phyloP scores from a whole-genome alignment of 2,797 vertebrate genomes.

The Chaenodraco wilsoni region DNA sequence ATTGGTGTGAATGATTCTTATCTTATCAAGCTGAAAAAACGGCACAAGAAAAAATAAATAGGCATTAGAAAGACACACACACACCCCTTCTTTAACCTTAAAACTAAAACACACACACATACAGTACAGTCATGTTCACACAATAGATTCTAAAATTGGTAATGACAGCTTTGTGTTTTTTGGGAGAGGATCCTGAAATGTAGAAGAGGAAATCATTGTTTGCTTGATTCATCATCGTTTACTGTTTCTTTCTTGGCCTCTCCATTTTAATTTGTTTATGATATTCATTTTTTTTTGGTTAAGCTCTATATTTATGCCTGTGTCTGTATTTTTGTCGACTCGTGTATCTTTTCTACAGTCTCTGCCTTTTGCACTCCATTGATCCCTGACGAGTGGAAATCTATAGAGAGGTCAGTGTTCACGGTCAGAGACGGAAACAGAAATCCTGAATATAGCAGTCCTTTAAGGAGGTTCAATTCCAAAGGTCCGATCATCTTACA shows the following conservation, averaged over 20 bases:
- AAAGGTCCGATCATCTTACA: slow-evolving; percentile 8
- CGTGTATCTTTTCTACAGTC: too few species aligned
- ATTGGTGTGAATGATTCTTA: slow-evolving; percentile 9
- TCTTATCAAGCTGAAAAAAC: slow-evolving; percentile 4
- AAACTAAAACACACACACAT: background rate
- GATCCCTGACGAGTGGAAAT: slow-evolving; percentile 8
- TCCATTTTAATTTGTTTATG: background rate
- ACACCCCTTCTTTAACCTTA: background rate
- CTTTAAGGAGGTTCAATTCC: slow-evolving; percentile 8
- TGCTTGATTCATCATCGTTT: slow-evolving; percentile 17
- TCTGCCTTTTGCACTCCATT: background rate
- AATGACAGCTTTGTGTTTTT: slow-evolving; percentile 33
- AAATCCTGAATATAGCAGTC: background rate
- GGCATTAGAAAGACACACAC: background rate
- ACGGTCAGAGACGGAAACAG: background rate
- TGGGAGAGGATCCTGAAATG: slow-evolving; percentile 29
- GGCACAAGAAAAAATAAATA: too few species aligned
- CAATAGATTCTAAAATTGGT: slow-evolving; percentile 2
- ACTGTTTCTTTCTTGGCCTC: slow-evolving; percentile 10
- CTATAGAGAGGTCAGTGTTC: slow-evolving; percentile 26
- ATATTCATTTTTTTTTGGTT: background rate
- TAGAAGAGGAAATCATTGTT: background rate
- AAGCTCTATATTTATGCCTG: background rate
- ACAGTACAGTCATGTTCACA: background rate
- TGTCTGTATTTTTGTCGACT: background rate